Conservation (phyloP, 2,888 invertebrate species). For the Eudasyphora cyanicolor region DNA sequence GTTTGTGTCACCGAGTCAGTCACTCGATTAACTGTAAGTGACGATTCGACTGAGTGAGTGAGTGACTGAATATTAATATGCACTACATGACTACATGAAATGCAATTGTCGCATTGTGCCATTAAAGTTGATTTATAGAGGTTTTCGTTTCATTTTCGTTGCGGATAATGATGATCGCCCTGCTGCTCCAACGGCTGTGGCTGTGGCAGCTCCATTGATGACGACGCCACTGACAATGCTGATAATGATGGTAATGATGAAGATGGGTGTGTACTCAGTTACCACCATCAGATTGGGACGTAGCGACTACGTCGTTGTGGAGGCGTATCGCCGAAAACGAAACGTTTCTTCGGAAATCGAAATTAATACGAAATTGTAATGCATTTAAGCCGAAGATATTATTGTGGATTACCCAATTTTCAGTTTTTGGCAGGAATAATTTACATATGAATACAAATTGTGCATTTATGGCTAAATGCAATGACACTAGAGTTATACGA, state of each 20-base stretch:
- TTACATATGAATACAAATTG: constrained; percentile 27
- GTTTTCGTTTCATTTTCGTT: constrained; percentile 1
- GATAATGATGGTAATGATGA: constrained; percentile 28
- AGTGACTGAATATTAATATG: constrained; percentile 27
- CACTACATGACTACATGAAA: too few relatives aligned
- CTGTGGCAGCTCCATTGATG: neutral
- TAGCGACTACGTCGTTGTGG: neutral
- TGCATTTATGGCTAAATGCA: neutral
- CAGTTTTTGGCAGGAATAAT: neutral
- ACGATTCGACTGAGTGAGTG: neutral
- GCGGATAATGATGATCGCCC: neutral
- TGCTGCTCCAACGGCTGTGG: too few relatives aligned
- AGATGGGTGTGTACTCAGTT: neutral
- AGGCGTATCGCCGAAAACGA: constrained; percentile 13
- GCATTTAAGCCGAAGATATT: constrained; percentile 29
- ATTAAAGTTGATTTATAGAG: constrained; percentile 34
- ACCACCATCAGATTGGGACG: too few relatives aligned
- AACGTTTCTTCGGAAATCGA: constrained; percentile 21
- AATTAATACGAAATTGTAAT: constrained; percentile 29
- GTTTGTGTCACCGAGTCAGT: neutral
- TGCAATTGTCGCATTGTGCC: constrained; percentile 28
- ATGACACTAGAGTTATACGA: neutral
- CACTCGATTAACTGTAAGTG: constrained; percentile 27
- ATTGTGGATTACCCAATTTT: constrained; percentile 27
- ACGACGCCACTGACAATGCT: neutral